Evolutionary conservation across 1,140 invertebrate species (phyloP), one percentile per base, ranked within the genome.

Genomic region (Chrysomallon squamiferum): DNA sequence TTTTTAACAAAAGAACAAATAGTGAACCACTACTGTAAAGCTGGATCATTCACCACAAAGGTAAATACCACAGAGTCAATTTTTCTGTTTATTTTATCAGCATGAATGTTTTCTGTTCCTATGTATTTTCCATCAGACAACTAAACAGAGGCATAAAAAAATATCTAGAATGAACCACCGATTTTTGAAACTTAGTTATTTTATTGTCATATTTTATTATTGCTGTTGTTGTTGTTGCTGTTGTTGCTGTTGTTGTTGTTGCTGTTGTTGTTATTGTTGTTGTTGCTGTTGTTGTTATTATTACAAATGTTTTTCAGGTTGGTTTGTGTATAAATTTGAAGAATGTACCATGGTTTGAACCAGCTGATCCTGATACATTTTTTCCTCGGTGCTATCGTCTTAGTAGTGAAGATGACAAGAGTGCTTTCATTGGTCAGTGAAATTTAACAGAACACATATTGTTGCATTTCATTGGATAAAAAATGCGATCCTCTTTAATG

Each of bases 321-420:
- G 83, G 95, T 33, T 85, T 97, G 29, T 93, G 93, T 71, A 88
- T 90, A 7, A 92, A 92, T 66, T 86, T 96, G 45, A 90, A 92
- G 62, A 93, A 95, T 85, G 91, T 95, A 83, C 92, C 94, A 76
- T 96, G 95, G 94, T 94, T 91, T 71, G 93, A 96, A 77, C 90
- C 91, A 32, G 91, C 91, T 22, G 89, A 93, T 30, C 90, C 93
- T 0, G 88, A 92, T 66, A 91, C 91, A 2, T 91, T 92, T 63
- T 95, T 94, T 81, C 95, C 94, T 0, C 88, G 95, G 38, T 95
- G 93, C 75, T 96, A 94, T 83, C 72, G 79, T 58, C 73, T 87
- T 0, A 82, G 78, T 72, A 91, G 91, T 83, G 90, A 91, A 11
- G 95, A 96, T 73, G 95, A 96, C 77, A 89, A 95, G 78, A 89